Conservation (phyloP, 2,888 invertebrate genomes). For the Trachelus stipa region DNA sequence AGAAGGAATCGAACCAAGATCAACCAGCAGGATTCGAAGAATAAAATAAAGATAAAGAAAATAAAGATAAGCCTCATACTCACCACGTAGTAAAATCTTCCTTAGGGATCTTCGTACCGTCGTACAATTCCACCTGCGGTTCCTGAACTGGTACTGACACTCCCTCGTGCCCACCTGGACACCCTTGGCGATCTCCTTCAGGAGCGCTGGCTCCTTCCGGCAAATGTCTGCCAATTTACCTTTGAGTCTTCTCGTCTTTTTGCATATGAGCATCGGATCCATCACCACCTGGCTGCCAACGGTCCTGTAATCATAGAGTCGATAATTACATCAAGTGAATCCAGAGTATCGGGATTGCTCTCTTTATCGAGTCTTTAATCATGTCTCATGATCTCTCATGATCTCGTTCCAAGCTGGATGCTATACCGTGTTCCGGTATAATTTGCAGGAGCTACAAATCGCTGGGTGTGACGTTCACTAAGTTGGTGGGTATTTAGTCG, state of each 20-base stretch:
- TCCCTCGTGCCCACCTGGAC: constrained; percentile 85
- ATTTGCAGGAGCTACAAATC: constrained; percentile 42
- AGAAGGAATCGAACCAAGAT: too few relatives aligned
- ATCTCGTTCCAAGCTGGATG: too few relatives aligned
- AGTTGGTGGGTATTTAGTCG: constrained; percentile 35
- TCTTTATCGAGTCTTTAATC: too few relatives aligned
- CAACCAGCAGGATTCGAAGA: too few relatives aligned
- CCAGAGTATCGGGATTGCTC: too few relatives aligned
- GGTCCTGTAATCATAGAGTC: constrained; percentile 71
- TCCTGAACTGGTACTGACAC: constrained; percentile 88
- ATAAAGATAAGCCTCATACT: constrained; percentile 44
- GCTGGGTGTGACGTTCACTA: constrained; percentile 30
- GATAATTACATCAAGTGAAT: too few relatives aligned
- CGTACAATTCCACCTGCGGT: constrained; percentile 91
- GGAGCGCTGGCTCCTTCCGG: constrained; percentile 82
- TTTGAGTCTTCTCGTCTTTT: constrained; percentile 82
- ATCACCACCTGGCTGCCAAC: constrained; percentile 88
- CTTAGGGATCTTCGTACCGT: constrained; percentile 83
- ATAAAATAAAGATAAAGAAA: too few relatives aligned
- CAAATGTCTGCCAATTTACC: constrained; percentile 86
- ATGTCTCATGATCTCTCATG: too few relatives aligned
- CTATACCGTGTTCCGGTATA: constrained; percentile 16
- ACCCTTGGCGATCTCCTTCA: constrained; percentile 86
- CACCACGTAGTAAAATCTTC: constrained; percentile 89
- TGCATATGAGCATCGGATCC: constrained; percentile 90